Conservation (phyloP, 1,140 invertebrate species). For the Pogonognathellus flavescens region DNA sequence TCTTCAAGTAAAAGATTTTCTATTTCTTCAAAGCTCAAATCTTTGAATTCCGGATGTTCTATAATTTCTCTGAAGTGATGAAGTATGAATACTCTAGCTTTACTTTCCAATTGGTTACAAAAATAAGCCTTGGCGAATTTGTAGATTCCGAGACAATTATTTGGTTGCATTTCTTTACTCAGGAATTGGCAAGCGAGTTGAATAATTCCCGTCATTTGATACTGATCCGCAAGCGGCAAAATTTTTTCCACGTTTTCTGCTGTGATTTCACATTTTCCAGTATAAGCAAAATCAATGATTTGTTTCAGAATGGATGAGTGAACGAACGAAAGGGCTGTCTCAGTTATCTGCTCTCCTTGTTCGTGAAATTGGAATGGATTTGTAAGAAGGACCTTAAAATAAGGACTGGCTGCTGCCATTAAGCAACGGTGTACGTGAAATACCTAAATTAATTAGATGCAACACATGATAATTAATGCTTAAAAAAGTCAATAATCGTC, state of each 20-base stretch:
- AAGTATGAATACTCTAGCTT: conserved; percentile 72
- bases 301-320: conserved; percentile 68
- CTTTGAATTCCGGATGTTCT: conserved; percentile 71
- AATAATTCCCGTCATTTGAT: conserved; percentile 76
- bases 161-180: conserved; percentile 72
- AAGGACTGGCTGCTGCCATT: conserved; percentile 77
- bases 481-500: background rate
- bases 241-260: conserved; percentile 76
- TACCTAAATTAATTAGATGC: conserved; percentile 38
- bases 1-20: conserved; percentile 75
- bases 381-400: conserved; percentile 79
- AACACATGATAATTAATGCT: background rate
- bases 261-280: conserved; percentile 75
- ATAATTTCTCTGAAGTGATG: conserved; percentile 64
- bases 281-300: conserved; percentile 78
- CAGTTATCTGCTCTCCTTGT: conserved; percentile 66
- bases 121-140: conserved; percentile 80
- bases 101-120: conserved; percentile 74
- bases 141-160: conserved; percentile 78
- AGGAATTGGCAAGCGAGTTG: conserved; percentile 77
- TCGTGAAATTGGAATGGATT: conserved; percentile 73
- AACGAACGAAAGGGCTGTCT: conserved; percentile 71
- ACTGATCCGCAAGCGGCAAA: conserved; percentile 76
- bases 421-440: conserved; percentile 78
- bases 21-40: conserved; percentile 73